phyloP scores from a whole-genome alignment of 2,888 invertebrate genomes.

The Melinaea marsaeus region DNA sequence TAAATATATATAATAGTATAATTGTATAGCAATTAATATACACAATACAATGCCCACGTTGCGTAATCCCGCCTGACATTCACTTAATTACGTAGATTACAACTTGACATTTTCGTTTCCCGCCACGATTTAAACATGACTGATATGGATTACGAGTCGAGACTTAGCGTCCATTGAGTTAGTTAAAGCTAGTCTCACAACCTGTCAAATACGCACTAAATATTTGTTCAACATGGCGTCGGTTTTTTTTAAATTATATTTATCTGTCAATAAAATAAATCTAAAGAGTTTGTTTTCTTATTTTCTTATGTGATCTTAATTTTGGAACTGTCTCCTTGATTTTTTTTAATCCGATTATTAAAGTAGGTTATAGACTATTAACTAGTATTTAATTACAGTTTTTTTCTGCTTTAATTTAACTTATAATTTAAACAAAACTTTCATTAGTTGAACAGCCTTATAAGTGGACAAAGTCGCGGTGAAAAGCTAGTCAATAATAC shows the following conservation, averaged over 20 bases:
- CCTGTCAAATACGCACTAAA: background rate
- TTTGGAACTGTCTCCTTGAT: no score
- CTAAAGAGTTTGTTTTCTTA: no score
- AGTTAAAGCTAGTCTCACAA: slow-evolving; percentile 1
- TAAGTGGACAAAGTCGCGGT: no score
- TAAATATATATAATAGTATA: background rate
- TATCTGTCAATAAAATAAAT: no score
- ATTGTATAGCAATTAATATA: slow-evolving; percentile 8
- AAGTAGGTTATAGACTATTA: no score
- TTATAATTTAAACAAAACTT: no score
- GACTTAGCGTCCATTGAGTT: slow-evolving; percentile 22
- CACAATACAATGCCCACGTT: slow-evolving; percentile 29
- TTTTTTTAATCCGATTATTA: no score
- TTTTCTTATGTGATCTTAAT: no score
- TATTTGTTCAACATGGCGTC: slow-evolving; percentile 2
- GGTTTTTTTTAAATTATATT: background rate
- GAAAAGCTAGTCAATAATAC: no score
- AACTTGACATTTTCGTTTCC: slow-evolving; percentile 71
- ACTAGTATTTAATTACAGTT: no score
- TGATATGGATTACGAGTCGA: slow-evolving; percentile 58
- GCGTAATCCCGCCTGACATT: slow-evolving; percentile 62
- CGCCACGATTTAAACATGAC: slow-evolving; percentile 65
- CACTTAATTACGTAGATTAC: slow-evolving; percentile 77
- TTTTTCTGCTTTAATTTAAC: no score
- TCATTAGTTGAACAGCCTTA: no score